These are phyloP conservation scores for Orthonyx spaldingii DNA, from an alignment of 2,113 vertebrate genomes.

Conservation along the genomic window DNA sequence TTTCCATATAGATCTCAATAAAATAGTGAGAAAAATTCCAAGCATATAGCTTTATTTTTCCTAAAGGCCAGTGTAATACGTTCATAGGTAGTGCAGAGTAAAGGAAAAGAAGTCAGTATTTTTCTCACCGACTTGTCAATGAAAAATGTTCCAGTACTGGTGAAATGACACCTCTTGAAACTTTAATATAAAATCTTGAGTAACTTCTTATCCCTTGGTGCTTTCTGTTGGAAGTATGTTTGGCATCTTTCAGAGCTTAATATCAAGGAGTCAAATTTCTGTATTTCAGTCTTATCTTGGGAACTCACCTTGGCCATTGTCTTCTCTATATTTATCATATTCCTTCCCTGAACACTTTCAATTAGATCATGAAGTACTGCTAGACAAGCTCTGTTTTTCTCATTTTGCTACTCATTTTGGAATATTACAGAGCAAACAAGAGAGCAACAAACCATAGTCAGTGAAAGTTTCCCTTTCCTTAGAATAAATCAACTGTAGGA, in stretches of 20 bases:
- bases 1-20: not conserved
- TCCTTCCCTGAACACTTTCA: not conserved
- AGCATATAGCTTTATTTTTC: not conserved
- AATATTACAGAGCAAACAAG: not conserved
- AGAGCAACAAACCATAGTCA: not conserved
- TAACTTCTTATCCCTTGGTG: slow-evolving; percentile 22
- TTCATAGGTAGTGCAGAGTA: not conserved
- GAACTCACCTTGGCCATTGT: not conserved
- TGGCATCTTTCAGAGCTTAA: slow-evolving; percentile 7
- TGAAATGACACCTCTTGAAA: slow-evolving; percentile 42
- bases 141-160: slow-evolving; percentile 15
- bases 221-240: slow-evolving; percentile 3
- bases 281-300: not conserved
- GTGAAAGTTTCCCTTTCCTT: not conserved
- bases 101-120: not conserved
- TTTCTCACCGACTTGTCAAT: not conserved
- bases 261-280: slow-evolving; percentile 6
- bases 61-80: not conserved
- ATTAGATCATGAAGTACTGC: not conserved
- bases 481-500: not conserved
- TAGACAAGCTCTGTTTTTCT: not conserved
- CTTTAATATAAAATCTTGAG: slow-evolving; percentile 37
- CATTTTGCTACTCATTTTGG: not conserved
- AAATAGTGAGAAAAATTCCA: not conserved
- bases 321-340: slow-evolving; percentile 12